Evolutionary conservation across 1,140 invertebrate genomes (phyloP), one percentile per base, ranked within the genome.

Genomic region (Euwallacea similis): DNA sequence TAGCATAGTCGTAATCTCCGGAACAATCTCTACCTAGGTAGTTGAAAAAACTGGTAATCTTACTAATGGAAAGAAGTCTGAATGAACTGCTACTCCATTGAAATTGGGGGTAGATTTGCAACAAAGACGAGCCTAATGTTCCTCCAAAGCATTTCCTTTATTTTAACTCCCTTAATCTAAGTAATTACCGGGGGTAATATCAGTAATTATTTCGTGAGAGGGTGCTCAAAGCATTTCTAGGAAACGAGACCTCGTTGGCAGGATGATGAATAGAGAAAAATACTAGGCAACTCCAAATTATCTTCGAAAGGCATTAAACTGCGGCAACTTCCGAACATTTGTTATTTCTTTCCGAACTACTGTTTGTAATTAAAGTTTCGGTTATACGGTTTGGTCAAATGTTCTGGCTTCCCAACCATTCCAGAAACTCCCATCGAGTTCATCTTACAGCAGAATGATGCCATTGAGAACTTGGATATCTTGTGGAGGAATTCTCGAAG

Each of bases 221-320:
- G 42, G 8, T 11, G 61, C 44, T 46, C 21, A 60, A 42, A 60
- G 41, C 61, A 33, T 63, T 50, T 63, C 44, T 33, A 50, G 21
- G 11, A 46, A 46, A 42, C 61, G 11, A 63, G 59, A 44, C 8
- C 61, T 10, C 42, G 44, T 63, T 50, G 58, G 58, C 61, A 44
- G 61, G 15, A 50, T 50, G 44, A 63, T 63, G 44, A 63, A 63
- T 63, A 63, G 61, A 50, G 61, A 63, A 63, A 46, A 63, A 46
- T 46, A 7, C 10, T 44, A n/a, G 42, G 16, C 61, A 44, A 21
- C 61, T 15, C 42, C 61, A 63, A 63, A 46, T 63, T 63, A 63
- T 63, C 61, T 63, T 63, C 61, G 21, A 13, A 44, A 50, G 10
- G 16, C 13, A 63, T 44, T 63, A 63, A 63, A 50, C 46, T 10